Conservation (phyloP, 2,113 vertebrate species). For the Procavia capensis region DNA sequence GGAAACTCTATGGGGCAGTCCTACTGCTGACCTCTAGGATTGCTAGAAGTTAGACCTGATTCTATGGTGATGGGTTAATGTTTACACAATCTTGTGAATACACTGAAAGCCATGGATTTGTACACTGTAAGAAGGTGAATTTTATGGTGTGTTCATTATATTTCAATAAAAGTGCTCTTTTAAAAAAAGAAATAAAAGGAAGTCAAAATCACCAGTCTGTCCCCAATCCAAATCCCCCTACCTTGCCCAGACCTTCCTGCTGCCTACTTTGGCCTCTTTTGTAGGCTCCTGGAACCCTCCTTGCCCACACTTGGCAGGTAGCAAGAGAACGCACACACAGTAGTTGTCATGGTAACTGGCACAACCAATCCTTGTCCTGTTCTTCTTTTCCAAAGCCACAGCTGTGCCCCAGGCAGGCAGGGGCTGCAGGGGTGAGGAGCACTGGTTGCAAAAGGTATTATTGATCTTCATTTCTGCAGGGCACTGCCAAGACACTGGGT, state of each 20-base stretch:
- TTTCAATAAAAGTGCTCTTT: not conserved
- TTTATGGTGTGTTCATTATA: not conserved
- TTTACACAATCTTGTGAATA: not conserved
- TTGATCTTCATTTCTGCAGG: constrained; percentile 43
- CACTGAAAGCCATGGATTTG: not conserved
- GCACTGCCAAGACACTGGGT: not conserved
- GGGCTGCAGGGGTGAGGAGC: not conserved
- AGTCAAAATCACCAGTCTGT: not conserved
- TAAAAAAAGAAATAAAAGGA: not conserved
- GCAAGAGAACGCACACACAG: not conserved
- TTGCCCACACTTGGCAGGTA: not conserved
- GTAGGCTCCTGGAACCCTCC: accelerated
- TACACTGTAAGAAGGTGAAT: not conserved
- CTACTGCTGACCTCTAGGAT: too few relatives aligned
- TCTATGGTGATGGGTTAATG: too few relatives aligned
- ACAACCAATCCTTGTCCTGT: not conserved
- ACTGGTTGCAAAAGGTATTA: not conserved
- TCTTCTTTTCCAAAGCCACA: not conserved
- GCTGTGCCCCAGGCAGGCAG: not conserved
- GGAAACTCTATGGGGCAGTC: too few relatives aligned
- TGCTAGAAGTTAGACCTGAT: too few relatives aligned
- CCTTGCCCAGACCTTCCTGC: not conserved
- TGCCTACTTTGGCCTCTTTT: not conserved
- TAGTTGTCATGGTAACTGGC: not conserved
- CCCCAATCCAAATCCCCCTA: not conserved